Percentiles rank a stretch among this genome's conserved stretches.
These are phyloP conservation scores for Bombycilla garrulus DNA, from an alignment of 2,113 vertebrate genomes.

Conservation along the genomic window DNA sequence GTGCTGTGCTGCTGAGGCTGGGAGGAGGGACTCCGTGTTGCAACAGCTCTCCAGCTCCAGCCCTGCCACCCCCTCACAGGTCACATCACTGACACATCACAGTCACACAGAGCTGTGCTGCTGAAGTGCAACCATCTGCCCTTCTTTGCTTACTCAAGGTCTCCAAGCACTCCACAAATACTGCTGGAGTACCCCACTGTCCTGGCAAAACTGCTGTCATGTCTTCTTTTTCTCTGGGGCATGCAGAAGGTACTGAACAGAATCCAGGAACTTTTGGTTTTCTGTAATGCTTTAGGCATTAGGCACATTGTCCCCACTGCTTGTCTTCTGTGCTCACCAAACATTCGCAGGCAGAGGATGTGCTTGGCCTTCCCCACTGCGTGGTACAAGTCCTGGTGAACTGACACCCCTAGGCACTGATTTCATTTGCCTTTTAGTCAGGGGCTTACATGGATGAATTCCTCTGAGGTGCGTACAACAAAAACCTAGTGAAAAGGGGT, in stretches of 20 bases:
- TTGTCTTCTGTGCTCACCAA: neutral
- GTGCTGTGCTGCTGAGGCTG: neutral
- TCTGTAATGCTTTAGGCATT: neutral
- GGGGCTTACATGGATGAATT: neutral
- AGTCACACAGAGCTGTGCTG: neutral
- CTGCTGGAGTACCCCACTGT: neutral
- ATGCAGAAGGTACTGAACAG: neutral
- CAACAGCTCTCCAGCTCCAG: neutral
- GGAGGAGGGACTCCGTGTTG: neutral
- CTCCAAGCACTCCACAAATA: neutral
- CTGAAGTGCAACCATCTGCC: neutral
- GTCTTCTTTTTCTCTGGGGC: neutral
- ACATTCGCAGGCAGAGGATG: rapidly evolving
- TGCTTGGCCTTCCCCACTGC: neutral
- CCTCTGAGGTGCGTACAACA: neutral
- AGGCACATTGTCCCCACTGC: neutral
- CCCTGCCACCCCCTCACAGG: conserved; percentile 1
- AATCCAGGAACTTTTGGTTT: neutral
- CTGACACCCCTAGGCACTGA: neutral
- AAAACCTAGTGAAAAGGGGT: neutral
- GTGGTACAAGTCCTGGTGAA: rapidly evolving
- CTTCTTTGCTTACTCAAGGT: neutral
- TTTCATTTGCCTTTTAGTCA: neutral
- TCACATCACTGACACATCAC: neutral
- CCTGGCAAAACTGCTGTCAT: neutral